Evolutionary conservation across 2,797 vertebrate species (phyloP), one percentile per base, ranked within the genome.

Genomic region (Circus cinereus): DNA sequence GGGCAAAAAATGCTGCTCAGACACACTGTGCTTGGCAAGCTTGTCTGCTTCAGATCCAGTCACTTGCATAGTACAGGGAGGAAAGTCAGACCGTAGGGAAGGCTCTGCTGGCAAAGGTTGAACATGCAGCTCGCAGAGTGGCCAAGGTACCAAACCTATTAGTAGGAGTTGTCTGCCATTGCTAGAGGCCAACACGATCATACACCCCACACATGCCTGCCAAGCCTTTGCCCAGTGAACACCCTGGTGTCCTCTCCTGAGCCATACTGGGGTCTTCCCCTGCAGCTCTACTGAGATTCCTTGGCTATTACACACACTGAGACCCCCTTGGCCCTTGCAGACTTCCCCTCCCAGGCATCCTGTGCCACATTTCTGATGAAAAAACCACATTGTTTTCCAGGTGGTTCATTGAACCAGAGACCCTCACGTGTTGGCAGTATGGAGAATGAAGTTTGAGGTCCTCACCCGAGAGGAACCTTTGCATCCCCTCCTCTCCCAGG

Each of bases 1-100:
- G 43, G 45, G 34, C 43, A 59, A 30, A 85, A 69, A 62, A 19
- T 76, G 85, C 75, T 81, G 32, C 50, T 92, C 17, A 76, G 76
- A 67, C 0, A 12, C n/a, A 7, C 34, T 56, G 62, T 40, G 27
- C 45, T 50, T 60, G 70, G 24, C 0, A 0, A 79, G 62, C 54
- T 40, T 79, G 48, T 56, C 75, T 78, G 30, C 81, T 85, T 53
- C 68, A 42, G 43, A 26, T 26, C 30, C 36, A 9, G 4, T 36
- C 65, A 53, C 22, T 68, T 54, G 30, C 30, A 29, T 30, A 24
- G 53, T 23, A 56, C 79, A 76, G 20, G 23, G 43, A 73, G n/a
- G 18, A 56, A 84, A 45, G 77, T 42, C 64, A 69, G 63, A 59
- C 54, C 4, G 1, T 19, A n/a, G 64, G 30, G 70, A 91, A 60